phyloP scores from a whole-genome alignment of 2,888 invertebrate species.

The Coelinius sp. region DNA sequence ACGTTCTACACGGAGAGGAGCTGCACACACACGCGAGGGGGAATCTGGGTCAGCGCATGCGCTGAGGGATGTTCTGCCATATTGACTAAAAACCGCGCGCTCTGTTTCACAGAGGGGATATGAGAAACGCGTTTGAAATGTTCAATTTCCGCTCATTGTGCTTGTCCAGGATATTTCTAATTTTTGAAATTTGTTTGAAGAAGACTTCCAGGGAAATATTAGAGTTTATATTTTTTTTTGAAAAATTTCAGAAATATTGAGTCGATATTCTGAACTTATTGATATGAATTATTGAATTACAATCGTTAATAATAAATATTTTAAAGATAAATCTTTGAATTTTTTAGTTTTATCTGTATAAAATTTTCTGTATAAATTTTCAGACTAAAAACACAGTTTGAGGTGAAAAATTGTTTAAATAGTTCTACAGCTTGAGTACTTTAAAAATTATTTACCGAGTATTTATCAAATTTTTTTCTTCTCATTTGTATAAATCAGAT shows the following conservation, averaged over 20 bases:
- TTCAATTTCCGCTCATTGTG: not conserved
- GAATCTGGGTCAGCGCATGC: not conserved
- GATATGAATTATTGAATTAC: too few relatives aligned
- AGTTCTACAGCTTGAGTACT: not conserved
- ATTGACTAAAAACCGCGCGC: constrained; percentile 21
- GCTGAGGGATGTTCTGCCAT: not conserved
- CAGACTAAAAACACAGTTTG: not conserved
- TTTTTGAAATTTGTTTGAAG: not conserved
- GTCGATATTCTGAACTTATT: too few relatives aligned
- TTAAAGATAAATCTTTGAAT: not conserved
- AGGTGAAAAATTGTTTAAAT: not conserved
- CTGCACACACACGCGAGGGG: not conserved
- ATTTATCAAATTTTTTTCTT: not conserved
- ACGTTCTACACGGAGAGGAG: not conserved
- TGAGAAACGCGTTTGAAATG: not conserved
- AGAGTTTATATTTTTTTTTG: not conserved
- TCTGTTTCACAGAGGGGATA: not conserved
- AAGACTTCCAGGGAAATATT: not conserved
- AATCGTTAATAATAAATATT: not conserved
- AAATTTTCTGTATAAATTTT: too few relatives aligned
- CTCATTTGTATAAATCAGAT: constrained; percentile 11
- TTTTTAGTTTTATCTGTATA: too few relatives aligned
- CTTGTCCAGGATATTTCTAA: not conserved
- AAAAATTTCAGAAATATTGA: not conserved
- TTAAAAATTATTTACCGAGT: not conserved